phyloP scores from a whole-genome alignment of 2,113 vertebrate genomes.

The Aptenodytes patagonicus region DNA sequence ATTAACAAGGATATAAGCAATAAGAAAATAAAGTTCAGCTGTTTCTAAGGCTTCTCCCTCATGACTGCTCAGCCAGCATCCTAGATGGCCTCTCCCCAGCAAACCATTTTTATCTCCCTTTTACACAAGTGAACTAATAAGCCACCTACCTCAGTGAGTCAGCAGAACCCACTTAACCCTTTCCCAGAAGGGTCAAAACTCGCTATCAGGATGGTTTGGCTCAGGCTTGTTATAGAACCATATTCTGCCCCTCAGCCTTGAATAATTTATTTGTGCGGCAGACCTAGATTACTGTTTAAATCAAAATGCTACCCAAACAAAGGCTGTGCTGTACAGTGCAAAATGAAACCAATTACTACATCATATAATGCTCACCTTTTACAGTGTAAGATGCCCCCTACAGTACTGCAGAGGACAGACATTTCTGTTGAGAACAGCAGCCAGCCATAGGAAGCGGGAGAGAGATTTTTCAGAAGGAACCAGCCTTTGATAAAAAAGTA shows the following conservation, averaged over 20 bases:
- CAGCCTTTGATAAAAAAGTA: background rate
- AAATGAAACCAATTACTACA: conserved; percentile 64
- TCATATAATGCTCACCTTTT: conserved; percentile 31
- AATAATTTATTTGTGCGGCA: conserved; percentile 62
- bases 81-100: conserved; percentile 51
- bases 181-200: conserved; percentile 62
- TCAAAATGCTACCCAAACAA: conserved; percentile 65
- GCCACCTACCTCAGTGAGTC: conserved; percentile 64
- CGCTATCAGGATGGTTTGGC: conserved; percentile 14
- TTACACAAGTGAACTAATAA: conserved; percentile 66
- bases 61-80: conserved; percentile 55
- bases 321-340: conserved; percentile 39
- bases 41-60: conserved; percentile 58
- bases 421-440: background rate
- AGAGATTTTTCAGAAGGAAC: conserved; percentile 3
- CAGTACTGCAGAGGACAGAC: conserved; percentile 29
- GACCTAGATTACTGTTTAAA: conserved; percentile 62
- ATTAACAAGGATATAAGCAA: conserved; percentile 68
- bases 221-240: conserved; percentile 37
- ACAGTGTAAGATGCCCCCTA: conserved; percentile 54
- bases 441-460: background rate
- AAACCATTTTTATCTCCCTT: conserved; percentile 60
- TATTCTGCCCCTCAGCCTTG: conserved; percentile 39
- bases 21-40: conserved; percentile 66
- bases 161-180: conserved; percentile 70